phyloP scores from a whole-genome alignment of 2,888 invertebrate genomes.

The Epistrophe eligans region DNA sequence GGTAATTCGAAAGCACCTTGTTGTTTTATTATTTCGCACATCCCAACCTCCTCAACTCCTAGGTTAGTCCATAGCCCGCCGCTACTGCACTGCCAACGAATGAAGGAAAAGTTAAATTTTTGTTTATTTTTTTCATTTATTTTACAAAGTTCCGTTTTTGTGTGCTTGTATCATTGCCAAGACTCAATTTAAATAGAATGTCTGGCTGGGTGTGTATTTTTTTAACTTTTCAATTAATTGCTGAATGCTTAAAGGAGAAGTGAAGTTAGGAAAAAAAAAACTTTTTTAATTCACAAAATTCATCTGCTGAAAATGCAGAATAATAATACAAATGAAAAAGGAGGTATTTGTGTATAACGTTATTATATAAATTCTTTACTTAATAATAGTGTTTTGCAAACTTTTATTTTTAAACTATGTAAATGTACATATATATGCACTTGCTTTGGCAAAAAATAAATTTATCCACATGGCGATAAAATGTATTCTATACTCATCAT shows the following conservation, averaged over 20 bases:
- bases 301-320: conserved; percentile 35
- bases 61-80: too few species aligned
- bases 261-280: conserved; percentile 9
- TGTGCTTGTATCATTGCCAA: neutral
- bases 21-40: too few species aligned
- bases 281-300: conserved; percentile 48
- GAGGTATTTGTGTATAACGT: conserved; percentile 12
- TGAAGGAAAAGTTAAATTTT: too few species aligned
- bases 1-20: too few species aligned
- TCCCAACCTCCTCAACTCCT: too few species aligned
- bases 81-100: too few species aligned
- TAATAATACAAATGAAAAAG: conserved; percentile 11
- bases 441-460: conserved; percentile 7
- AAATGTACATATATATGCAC: too few species aligned
- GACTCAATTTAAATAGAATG: conserved; percentile 20
- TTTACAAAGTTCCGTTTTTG: too few species aligned
- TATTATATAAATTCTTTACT: conserved; percentile 2
- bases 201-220: neutral
- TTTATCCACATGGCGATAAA: conserved; percentile 21
- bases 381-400: conserved; percentile 60
- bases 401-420: neutral
- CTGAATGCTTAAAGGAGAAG: conserved; percentile 7
- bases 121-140: too few species aligned
- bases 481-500: conserved; percentile 12
- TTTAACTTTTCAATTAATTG: conserved; percentile 42